phyloP scores from a whole-genome alignment of 2,113 vertebrate genomes.

The Oxygymnocypris stewartii region DNA sequence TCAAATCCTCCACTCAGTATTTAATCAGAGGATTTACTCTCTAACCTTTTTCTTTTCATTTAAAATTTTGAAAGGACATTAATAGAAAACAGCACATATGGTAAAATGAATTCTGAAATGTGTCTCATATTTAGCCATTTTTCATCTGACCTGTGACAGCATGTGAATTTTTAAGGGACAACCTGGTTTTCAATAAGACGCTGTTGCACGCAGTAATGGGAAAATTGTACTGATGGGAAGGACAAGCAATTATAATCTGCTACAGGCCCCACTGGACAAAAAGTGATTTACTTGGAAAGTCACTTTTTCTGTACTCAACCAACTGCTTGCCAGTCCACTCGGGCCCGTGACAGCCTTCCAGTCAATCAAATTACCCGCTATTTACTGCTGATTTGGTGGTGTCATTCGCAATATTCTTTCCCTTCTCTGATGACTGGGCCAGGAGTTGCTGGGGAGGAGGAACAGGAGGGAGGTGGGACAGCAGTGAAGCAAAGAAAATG shows the following conservation, averaged over 20 bases:
- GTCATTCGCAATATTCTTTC: slow-evolving; percentile 99
- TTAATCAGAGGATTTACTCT: slow-evolving; percentile 8
- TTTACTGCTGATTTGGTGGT: slow-evolving; percentile 99
- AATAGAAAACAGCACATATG: neutral
- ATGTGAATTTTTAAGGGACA: slow-evolving; percentile 90
- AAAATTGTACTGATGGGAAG: slow-evolving; percentile 98
- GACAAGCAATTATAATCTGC: slow-evolving; percentile 99
- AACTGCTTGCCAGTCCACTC: slow-evolving; percentile 81
- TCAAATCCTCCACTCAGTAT: neutral
- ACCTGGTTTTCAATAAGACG: slow-evolving; percentile 93
- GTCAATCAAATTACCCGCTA: slow-evolving; percentile 99
- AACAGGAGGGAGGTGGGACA: slow-evolving; percentile 29
- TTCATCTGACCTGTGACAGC: slow-evolving; percentile 25
- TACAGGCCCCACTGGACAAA: slow-evolving; percentile 90
- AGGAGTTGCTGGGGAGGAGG: slow-evolving; percentile 58
- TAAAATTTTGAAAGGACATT: neutral
- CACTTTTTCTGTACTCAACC: slow-evolving; percentile 76
- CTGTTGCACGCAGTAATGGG: slow-evolving; percentile 96
- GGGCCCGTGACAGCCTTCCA: slow-evolving; percentile 94
- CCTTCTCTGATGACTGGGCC: slow-evolving; percentile 85
- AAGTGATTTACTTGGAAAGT: slow-evolving; percentile 98
- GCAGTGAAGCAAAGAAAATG: slow-evolving; percentile 73
- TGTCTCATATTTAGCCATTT: slow-evolving; percentile 14
- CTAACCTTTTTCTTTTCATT: neutral
- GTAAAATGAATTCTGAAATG: slow-evolving; percentile 17